Conservation (phyloP, 2,113 vertebrate genomes). For the Bubo blakistoni region DNA sequence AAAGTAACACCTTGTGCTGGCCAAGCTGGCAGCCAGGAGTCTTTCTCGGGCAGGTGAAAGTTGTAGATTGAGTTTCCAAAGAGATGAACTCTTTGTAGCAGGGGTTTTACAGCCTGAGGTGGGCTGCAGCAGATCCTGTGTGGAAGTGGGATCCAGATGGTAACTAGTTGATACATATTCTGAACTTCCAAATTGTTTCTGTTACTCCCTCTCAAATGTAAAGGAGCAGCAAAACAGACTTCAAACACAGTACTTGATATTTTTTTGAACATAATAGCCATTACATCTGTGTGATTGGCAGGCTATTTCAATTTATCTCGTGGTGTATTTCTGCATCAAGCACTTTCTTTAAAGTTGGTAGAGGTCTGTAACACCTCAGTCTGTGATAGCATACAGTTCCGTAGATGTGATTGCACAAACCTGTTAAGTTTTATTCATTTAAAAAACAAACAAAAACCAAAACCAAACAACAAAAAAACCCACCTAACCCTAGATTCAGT, state of each 20-base stretch:
- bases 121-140: background rate
- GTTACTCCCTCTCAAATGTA: background rate
- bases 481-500: background rate
- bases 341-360: background rate
- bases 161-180: background rate
- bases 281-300: background rate
- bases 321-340: background rate
- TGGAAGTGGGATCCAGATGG: background rate
- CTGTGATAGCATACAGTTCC: background rate
- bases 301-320: background rate
- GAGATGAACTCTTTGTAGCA: background rate
- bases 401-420: background rate
- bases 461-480: background rate
- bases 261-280: background rate
- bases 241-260: background rate
- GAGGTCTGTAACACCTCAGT: background rate
- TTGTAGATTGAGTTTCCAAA: background rate
- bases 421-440: background rate
- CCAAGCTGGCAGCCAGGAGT: background rate
- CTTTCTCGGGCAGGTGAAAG: background rate
- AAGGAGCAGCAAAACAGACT: background rate
- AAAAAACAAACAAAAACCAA: background rate
- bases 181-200: background rate
- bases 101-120: background rate
- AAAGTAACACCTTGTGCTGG: background rate